Percentiles rank a stretch among this genome's conserved stretches.
These are phyloP conservation scores for Synergus itoensis DNA, from an alignment of 2,888 invertebrate species.

Conservation along the genomic window DNA sequence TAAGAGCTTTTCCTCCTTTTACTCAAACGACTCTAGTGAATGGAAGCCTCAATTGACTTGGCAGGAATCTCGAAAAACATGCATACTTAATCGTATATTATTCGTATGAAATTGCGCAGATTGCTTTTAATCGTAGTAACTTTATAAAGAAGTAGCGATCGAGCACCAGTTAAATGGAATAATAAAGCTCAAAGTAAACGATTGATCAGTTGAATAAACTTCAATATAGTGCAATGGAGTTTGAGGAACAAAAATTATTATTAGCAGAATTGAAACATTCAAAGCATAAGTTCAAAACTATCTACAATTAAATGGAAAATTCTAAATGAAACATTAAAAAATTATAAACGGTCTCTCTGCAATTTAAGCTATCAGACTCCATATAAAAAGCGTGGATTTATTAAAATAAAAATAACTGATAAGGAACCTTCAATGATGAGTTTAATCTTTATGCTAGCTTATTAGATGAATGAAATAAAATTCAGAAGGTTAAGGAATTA, in stretches of 20 bases:
- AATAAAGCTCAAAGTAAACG: slow-evolving; percentile 14
- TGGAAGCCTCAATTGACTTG: slow-evolving; percentile 21
- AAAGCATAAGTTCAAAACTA: background rate
- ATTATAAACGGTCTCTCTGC: background rate
- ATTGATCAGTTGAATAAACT: slow-evolving; percentile 19
- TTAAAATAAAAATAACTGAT: background rate
- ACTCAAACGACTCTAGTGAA: slow-evolving; percentile 6
- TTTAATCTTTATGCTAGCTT: background rate
- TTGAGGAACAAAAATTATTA: background rate
- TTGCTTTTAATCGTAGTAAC: slow-evolving; percentile 29
- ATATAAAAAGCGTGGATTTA: background rate
- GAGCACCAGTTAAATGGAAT: slow-evolving; percentile 25
- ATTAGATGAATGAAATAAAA: background rate
- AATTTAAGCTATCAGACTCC: background rate
- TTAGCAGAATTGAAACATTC: background rate
- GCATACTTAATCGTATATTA: slow-evolving; percentile 21
- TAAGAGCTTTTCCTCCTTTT: background rate
- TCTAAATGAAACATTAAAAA: background rate
- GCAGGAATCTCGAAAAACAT: slow-evolving; percentile 31
- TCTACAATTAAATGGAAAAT: too few species aligned
- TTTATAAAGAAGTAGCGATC: slow-evolving; percentile 14
- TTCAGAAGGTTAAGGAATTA: background rate
- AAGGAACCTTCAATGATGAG: background rate
- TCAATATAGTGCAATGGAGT: slow-evolving; percentile 13
- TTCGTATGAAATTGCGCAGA: slow-evolving; percentile 37